A percentile compares a stretch with the other conserved stretches of the same genome.
These are phyloP conservation scores for Macrotis lagotis DNA, from an alignment of 2,113 vertebrate genomes.

Conservation along the genomic window DNA sequence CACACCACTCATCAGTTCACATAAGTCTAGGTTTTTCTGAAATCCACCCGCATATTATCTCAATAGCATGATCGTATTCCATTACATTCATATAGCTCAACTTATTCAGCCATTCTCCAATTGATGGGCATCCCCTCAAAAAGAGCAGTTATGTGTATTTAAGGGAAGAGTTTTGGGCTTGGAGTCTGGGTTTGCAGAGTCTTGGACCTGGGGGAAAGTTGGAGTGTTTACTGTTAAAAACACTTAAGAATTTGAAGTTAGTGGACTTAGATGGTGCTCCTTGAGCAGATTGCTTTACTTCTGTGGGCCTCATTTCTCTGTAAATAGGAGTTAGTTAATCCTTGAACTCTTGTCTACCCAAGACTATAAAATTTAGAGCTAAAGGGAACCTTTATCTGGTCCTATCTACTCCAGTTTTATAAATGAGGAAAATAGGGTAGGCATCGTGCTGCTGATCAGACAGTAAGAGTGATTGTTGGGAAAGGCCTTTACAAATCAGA, in stretches of 20 bases:
- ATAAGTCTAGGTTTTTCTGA: too few relatives aligned
- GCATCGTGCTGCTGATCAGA: not conserved
- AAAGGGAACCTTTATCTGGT: not conserved
- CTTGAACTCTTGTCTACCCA: not conserved
- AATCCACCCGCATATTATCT: too few relatives aligned
- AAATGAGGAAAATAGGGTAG: not conserved
- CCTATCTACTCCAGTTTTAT: not conserved
- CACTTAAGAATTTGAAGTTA: not conserved
- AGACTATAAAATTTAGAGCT: not conserved
- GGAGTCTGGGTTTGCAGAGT: not conserved
- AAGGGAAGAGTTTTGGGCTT: not conserved
- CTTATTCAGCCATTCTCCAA: too few relatives aligned
- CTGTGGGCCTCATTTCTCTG: not conserved
- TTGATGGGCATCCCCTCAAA: too few relatives aligned
- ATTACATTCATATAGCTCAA: too few relatives aligned
- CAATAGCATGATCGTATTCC: too few relatives aligned
- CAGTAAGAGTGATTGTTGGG: not conserved
- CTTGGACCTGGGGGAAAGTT: not conserved
- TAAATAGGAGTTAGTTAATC: not conserved
- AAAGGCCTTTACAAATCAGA: not conserved
- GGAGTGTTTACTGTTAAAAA: too few relatives aligned
- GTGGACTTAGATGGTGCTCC: not conserved
- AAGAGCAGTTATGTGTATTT: not conserved
- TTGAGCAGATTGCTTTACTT: not conserved
- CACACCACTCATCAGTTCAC: too few relatives aligned